These are phyloP conservation scores for Eupithecia dodoneata DNA, from an alignment of 2,888 invertebrate species.

Conservation along the genomic window DNA sequence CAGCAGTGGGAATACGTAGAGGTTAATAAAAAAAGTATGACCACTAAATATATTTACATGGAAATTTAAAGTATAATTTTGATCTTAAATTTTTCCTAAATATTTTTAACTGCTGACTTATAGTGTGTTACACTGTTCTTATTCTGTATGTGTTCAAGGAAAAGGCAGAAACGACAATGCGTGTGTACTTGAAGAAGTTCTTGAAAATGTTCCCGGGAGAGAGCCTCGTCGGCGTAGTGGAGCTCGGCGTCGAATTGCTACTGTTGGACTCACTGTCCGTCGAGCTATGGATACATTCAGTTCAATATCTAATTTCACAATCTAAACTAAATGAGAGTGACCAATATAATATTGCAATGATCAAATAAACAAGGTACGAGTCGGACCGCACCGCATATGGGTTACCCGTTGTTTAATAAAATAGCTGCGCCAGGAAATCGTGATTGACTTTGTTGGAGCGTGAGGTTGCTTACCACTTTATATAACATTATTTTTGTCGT, in stretches of 20 bases:
- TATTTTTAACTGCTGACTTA: too few relatives aligned
- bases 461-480: too few relatives aligned
- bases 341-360: neutral
- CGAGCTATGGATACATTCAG: conserved; percentile 57
- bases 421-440: neutral
- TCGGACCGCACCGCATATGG: neutral
- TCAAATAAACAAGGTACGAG: neutral
- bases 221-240: conserved; percentile 88
- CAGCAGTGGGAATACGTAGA: too few relatives aligned
- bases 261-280: conserved; percentile 77
- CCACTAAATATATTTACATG: too few relatives aligned
- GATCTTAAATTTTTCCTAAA: too few relatives aligned
- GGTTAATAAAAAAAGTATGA: too few relatives aligned
- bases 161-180: neutral
- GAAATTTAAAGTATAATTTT: too few relatives aligned
- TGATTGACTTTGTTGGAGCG: too few relatives aligned
- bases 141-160: neutral
- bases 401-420: neutral
- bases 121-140: neutral
- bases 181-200: conserved; percentile 96
- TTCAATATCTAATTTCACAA: conserved; percentile 3
- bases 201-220: conserved; percentile 96
- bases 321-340: neutral
- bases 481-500: too few relatives aligned
- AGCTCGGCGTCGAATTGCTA: conserved; percentile 75